Conservation (phyloP, 2,797 vertebrate genomes). For the Uromys caudimaculatus region DNA sequence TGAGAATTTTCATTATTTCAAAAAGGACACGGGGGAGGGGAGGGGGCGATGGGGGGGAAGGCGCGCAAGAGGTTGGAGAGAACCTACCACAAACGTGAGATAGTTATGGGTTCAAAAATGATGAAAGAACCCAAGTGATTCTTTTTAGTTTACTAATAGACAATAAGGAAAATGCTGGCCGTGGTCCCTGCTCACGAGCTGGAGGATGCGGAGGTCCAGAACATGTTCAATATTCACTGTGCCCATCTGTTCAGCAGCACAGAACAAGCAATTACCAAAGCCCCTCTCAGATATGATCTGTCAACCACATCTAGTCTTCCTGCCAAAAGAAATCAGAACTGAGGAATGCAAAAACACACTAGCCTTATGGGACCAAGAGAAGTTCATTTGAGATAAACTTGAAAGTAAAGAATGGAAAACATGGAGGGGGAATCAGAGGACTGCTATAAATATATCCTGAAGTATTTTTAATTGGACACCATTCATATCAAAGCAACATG, state of each 20-base stretch:
- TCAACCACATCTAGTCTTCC: slow-evolving; percentile 79
- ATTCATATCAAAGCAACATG: neutral
- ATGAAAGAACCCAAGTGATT: slow-evolving; percentile 55
- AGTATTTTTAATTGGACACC: neutral
- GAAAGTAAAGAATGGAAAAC: slow-evolving; percentile 9
- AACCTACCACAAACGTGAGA: slow-evolving; percentile 51
- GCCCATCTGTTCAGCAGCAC: slow-evolving; percentile 88
- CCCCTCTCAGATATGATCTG: slow-evolving; percentile 86
- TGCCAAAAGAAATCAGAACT: slow-evolving; percentile 85
- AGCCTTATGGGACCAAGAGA: slow-evolving; percentile 67
- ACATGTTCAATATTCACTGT: slow-evolving; percentile 83
- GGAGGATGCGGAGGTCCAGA: slow-evolving; percentile 81
- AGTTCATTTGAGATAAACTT: slow-evolving; percentile 72
- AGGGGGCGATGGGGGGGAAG: neutral
- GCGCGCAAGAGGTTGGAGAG: slow-evolving; percentile 23
- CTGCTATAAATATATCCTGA: neutral
- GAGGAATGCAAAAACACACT: slow-evolving; percentile 76
- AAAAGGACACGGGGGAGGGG: slow-evolving; percentile 38
- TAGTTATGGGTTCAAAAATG: slow-evolving; percentile 45
- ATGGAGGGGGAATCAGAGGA: neutral
- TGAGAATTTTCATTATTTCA: slow-evolving; percentile 84
- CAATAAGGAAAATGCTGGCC: slow-evolving; percentile 83
- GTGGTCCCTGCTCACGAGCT: slow-evolving; percentile 67
- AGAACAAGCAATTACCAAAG: slow-evolving; percentile 87
- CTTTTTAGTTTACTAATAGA: slow-evolving; percentile 82